A percentile compares a stretch with the other conserved stretches of the same genome.
These are phyloP conservation scores for Drosophila testacea DNA, from an alignment of 2,888 invertebrate genomes.

Conservation along the genomic window DNA sequence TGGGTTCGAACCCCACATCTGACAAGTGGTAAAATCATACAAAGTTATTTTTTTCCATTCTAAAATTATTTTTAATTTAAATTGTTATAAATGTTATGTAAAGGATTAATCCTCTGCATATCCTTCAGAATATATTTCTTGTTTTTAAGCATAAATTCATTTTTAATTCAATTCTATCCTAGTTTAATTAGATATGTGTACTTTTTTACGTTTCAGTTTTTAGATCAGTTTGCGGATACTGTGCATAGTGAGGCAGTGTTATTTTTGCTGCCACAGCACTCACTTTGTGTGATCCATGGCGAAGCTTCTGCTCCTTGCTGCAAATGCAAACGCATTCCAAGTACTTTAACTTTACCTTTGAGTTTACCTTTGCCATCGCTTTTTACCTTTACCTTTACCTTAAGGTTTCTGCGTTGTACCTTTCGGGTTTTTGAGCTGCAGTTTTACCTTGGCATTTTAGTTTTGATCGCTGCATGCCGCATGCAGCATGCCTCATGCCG, in stretches of 20 bases:
- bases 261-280: constrained; percentile 45
- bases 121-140: no score
- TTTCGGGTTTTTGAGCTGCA: constrained; percentile 54
- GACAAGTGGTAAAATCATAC: background rate
- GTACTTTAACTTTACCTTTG: constrained; percentile 59
- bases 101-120: background rate
- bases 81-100: background rate
- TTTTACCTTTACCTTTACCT: constrained; percentile 38
- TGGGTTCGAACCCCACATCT: constrained; percentile 25
- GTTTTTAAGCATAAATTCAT: no score
- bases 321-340: constrained; percentile 61
- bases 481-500: constrained; percentile 72
- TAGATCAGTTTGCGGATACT: constrained; percentile 10
- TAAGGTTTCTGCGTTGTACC: constrained; percentile 4
- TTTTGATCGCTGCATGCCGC: constrained; percentile 50
- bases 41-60: background rate
- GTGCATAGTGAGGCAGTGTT: constrained; percentile 30
- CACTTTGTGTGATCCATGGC: constrained; percentile 76
- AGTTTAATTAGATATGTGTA: no score
- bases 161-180: no score
- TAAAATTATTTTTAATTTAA: background rate
- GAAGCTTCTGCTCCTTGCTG: constrained; percentile 55
- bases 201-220: background rate
- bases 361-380: constrained; percentile 28
- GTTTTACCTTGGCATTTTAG: constrained; percentile 63